A percentile compares a stretch with the other conserved stretches of the same genome.
phyloP scores from a whole-genome alignment of 2,888 invertebrate species.

The Zeuzera pyrina region DNA sequence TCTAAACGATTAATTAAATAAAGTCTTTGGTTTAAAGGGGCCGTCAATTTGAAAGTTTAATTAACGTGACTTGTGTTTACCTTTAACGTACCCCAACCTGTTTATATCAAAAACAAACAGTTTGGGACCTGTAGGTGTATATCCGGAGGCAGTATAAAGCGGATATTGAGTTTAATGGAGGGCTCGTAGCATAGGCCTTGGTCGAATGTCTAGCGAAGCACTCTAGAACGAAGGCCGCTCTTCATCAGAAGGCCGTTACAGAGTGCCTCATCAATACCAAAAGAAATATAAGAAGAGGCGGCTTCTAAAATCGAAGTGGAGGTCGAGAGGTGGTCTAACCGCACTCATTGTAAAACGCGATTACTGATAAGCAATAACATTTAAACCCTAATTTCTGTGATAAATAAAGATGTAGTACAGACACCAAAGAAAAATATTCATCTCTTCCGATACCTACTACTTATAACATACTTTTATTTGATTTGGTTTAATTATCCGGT shows the following conservation, averaged over 20 bases:
- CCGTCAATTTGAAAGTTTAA: constrained; percentile 20
- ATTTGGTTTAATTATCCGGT: no score
- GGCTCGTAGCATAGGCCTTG: constrained; percentile 26
- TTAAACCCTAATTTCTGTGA: no score
- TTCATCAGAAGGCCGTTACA: constrained; percentile 30
- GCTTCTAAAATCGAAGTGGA: no score
- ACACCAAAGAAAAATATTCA: no score
- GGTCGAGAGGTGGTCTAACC: no score
- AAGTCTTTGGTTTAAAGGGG: constrained; percentile 6
- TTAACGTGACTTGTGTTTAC: constrained; percentile 23
- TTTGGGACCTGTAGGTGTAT: constrained; percentile 18
- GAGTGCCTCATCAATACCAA: no score
- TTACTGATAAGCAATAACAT: no score
- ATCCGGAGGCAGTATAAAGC: constrained; percentile 25
- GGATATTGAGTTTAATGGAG: constrained; percentile 33
- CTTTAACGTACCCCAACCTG: constrained; percentile 10
- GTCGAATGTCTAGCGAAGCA: constrained; percentile 31
- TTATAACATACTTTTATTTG: no score
- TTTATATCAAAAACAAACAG: constrained; percentile 14
- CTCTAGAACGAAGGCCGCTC: constrained; percentile 38
- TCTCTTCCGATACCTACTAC: no score
- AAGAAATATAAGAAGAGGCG: no score
- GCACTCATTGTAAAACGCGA: no score
- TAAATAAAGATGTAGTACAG: no score
- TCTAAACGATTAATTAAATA: constrained; percentile 9